Evolutionary conservation across 2,888 invertebrate species (phyloP).

Genomic region (Rutpela maculata): DNA sequence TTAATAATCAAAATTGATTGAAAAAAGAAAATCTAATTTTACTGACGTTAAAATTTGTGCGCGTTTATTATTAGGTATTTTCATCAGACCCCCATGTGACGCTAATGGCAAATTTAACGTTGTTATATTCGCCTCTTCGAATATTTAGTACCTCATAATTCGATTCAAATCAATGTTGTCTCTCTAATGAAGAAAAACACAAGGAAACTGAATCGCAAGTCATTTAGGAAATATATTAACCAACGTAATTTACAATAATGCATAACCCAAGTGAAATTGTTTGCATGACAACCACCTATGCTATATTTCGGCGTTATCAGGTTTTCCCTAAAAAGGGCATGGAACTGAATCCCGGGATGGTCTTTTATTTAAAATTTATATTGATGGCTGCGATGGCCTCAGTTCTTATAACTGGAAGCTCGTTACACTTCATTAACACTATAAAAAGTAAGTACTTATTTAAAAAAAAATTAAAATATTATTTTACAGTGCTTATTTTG

Average conservation of each 20-base stretch:
- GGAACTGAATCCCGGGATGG: conserved; percentile 38
- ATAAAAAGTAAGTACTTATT: conserved; percentile 43
- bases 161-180: neutral
- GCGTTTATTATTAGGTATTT: no score
- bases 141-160: neutral
- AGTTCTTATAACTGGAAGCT: conserved; percentile 41
- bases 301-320: conserved; percentile 33
- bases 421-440: conserved; percentile 41
- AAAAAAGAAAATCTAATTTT: no score
- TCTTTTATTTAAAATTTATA: conserved; percentile 41
- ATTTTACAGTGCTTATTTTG: neutral
- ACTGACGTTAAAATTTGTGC: no score
- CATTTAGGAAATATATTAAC: no score
- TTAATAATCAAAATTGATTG: no score
- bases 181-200: neutral
- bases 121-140: neutral
- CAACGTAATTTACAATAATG: neutral
- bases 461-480: neutral
- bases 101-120: neutral
- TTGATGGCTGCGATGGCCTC: conserved; percentile 28
- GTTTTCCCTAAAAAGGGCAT: conserved; percentile 35
- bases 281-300: conserved; percentile 38
- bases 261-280: conserved; percentile 16
- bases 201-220: neutral
- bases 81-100: neutral